Evolutionary conservation across 1,140 invertebrate species (phyloP), one percentile per base, ranked within the genome.

Genomic region (Heliconius hewitsoni): DNA sequence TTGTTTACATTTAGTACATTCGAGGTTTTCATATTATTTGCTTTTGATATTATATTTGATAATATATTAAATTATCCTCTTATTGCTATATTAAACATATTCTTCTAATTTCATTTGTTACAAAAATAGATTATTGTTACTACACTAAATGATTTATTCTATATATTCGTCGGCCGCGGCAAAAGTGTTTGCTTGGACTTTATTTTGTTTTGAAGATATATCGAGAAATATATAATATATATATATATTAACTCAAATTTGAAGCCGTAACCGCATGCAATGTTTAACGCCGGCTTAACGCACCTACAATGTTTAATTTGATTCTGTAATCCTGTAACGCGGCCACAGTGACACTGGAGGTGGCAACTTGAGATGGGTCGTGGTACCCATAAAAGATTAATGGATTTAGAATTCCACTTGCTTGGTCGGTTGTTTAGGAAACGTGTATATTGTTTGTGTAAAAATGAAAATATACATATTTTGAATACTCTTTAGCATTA

Each of bases 341-440:
- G 27, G 60, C 60, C 60, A 3, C 27, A 66, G 60, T 66, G 60
- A 66, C 60, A 66, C 60, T 27, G 60, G 9, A 66, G 60, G 60
- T 66, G 60, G 60, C 60, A 66, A 66, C 60, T 66, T 66, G 60
- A 66, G 60, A 66, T 66, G 60, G 60, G 60, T 66, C 60, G 23
- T 6, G 5, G 60, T 66, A 66, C 60, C 60, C 60, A 66, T 66
- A 66, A 66, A 66, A 66, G 60, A 66, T 66, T 66, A 66, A 66
- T 66, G 60, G 60, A n/a, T 66, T 66, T 66, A 66, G 60, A 66
- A 66, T 66, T 66, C 60, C 60, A 30, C 60, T 66, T 27, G 23
- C 60, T 66, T 66, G 27, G 60, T n/a, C 23, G 27, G 3, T 66
- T 66, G 27, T 66, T 66, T 13, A 66, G 27, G 60, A 30, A 30